These are phyloP conservation scores for Dolichotis patagonum DNA, from an alignment of 2,113 vertebrate genomes.

Conservation along the genomic window DNA sequence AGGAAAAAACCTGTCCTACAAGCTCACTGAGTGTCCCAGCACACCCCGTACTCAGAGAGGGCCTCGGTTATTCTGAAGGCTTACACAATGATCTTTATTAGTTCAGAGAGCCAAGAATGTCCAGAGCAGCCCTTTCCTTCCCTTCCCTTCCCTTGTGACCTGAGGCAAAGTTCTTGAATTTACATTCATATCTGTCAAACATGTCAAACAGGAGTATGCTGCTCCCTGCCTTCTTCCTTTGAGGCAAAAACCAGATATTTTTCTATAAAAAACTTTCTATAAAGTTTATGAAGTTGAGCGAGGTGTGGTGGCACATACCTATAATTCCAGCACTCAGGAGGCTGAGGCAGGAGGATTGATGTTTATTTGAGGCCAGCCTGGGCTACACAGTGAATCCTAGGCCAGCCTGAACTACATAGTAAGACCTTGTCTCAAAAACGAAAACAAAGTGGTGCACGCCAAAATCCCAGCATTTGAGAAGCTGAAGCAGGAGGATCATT, in stretches of 20 bases:
- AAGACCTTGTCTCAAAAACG: background rate
- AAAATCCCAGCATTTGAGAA: background rate
- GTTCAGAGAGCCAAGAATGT: background rate
- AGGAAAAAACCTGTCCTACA: background rate
- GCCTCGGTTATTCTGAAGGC: background rate
- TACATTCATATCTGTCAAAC: background rate
- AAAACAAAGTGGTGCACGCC: too few relatives aligned
- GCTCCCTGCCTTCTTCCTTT: background rate
- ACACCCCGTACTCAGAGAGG: background rate
- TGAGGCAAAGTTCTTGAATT: background rate
- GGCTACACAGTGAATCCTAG: background rate
- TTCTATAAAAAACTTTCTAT: background rate
- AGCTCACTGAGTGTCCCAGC: background rate
- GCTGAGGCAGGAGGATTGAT: background rate
- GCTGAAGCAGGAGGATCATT: background rate
- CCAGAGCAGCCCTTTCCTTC: background rate
- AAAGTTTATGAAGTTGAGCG: background rate
- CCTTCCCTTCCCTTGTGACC: background rate
- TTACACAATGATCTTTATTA: background rate
- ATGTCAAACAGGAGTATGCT: background rate
- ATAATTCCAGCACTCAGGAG: background rate
- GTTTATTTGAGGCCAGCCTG: background rate
- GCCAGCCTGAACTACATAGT: background rate
- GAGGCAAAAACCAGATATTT: background rate
- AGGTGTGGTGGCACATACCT: background rate